Evolutionary conservation across 2,113 vertebrate species (phyloP), one percentile per base, ranked within the genome.

Genomic region (Dipodomys merriami): DNA sequence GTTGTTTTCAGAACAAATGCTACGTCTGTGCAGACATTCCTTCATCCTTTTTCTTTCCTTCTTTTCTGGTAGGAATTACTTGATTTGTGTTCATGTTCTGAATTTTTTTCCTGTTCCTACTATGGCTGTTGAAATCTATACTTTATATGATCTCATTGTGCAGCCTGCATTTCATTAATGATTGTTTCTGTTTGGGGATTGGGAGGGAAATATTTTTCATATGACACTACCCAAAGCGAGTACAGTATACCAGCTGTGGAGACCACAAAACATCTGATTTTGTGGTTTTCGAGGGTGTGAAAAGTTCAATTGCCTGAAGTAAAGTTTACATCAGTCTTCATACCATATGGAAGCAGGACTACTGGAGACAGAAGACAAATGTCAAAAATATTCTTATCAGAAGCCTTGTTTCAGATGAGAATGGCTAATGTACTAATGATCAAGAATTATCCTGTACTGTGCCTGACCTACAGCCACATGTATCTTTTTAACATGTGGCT

Each of bases 131-230:
- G 99, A 99, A 99, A 99, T 98, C 98, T 98, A 99, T 99, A 99
- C 98, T 98, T 98, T 98, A 98, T 97, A 99, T 99, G 99, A 99
- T 98, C 99, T 99, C 99, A 99, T 99, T 98, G 98, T 98, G 93
- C 97, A 97, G 99, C 99, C 99, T 99, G 99, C 97, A 97, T 99
- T 99, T 99, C 99, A 99, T 99, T 99, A 99, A 99, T 99, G 98
- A 99, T 98, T 98, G 98, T 98, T 98, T 98, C 98, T 99, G 98
- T 99, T 98, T 98, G 97, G 97, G 95, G 98, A 96, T 98, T 98
- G 97, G 97, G 98, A 99, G 98, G 98, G 98, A 98, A 99, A 99
- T 99, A 99, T 98, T 99, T 99, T 99, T 99, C 99, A 98, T 98
- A 99, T 99, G 99, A 99, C 99, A 99, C 98, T 98, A 98, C 97